Evolutionary conservation across 2,888 invertebrate species (phyloP).

Genomic region (Acanthosoma haemorrhoidale): DNA sequence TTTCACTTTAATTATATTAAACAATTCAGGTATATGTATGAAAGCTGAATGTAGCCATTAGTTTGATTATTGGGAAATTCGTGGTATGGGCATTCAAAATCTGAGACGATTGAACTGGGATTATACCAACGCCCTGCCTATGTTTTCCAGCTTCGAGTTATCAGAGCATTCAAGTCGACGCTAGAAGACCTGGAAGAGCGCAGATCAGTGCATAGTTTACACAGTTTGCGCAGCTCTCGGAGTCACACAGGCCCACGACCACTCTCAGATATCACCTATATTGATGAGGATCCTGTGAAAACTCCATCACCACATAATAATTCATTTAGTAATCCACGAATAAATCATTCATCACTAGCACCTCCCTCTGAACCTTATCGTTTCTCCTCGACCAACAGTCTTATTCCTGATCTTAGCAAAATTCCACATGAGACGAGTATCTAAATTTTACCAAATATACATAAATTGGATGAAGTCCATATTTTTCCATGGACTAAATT

Average conservation of each 20-base stretch:
- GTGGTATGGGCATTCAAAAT: constrained; percentile 31
- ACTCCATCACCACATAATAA: constrained; percentile 47
- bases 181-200: constrained; percentile 99
- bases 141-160: constrained; percentile 97
- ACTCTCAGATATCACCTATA: constrained; percentile 78
- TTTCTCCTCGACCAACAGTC: constrained; percentile 37
- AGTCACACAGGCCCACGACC: constrained; percentile 54
- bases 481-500: neutral
- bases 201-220: constrained; percentile 95
- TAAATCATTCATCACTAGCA: constrained; percentile 35
- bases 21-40: constrained; percentile 16
- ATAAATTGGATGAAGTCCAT: neutral
- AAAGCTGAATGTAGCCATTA: constrained; percentile 17
- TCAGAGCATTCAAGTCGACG: constrained; percentile 98
- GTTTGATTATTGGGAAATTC: constrained; percentile 27
- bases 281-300: constrained; percentile 60
- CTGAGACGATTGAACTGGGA: constrained; percentile 30
- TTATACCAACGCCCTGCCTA: constrained; percentile 39
- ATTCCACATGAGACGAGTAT: constrained; percentile 69
- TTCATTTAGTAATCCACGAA: constrained; percentile 41
- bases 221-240: constrained; percentile 74
- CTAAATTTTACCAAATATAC: constrained; percentile 46
- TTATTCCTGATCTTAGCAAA: constrained; percentile 55
- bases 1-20: neutral
- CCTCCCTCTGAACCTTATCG: constrained; percentile 34